Evolutionary conservation across 2,113 vertebrate genomes (phyloP).

Genomic region (Pardalotus punctatus): DNA sequence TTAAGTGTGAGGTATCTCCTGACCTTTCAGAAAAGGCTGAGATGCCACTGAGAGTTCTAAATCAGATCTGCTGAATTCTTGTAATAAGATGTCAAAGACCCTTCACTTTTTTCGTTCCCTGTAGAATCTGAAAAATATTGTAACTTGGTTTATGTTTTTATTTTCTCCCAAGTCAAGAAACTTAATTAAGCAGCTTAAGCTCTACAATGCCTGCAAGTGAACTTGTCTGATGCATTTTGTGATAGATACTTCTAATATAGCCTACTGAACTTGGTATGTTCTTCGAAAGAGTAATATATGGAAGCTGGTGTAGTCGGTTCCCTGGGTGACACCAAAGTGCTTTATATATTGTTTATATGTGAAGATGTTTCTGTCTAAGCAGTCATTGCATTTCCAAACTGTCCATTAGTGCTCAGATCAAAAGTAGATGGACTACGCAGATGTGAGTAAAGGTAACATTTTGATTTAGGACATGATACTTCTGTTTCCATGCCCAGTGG

Average conservation of each 20-base stretch:
- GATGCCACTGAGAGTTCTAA: neutral
- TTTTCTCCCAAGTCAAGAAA: constrained; percentile 8
- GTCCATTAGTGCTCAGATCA: neutral
- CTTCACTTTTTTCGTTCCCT: neutral
- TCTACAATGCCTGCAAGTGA: neutral
- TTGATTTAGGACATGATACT: neutral
- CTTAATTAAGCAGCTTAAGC: neutral
- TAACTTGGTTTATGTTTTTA: neutral
- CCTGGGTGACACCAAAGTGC: neutral
- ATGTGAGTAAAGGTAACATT: neutral
- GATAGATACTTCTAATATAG: neutral
- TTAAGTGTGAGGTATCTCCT: neutral
- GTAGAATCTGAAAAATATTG: neutral
- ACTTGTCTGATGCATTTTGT: neutral
- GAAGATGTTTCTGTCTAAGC: neutral
- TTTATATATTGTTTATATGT: neutral
- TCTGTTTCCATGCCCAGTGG: neutral
- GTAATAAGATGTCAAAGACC: neutral
- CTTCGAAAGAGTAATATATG: neutral
- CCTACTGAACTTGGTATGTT: neutral
- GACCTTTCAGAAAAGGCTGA: neutral
- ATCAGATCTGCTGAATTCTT: neutral
- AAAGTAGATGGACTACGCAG: neutral
- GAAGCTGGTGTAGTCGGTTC: neutral
- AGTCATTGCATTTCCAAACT: neutral